Evolutionary conservation across 2,113 vertebrate genomes (phyloP), one percentile per base, ranked within the genome.

Genomic region (Otocyon megalotis): DNA sequence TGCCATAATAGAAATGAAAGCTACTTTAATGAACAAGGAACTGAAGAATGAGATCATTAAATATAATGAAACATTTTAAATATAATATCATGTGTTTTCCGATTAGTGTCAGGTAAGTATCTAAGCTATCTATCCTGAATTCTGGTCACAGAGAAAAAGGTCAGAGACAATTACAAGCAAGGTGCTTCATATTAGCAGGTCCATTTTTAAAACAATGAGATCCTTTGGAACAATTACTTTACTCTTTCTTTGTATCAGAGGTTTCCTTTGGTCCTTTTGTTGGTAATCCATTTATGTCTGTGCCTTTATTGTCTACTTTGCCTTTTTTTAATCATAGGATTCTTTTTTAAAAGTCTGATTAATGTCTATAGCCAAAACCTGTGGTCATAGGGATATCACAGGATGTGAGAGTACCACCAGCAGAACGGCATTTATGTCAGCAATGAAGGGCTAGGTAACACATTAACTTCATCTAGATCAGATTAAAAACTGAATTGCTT

Each of bases 401-500:
- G 24, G 58, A 13, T 76, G 20, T 69, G 65, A 67, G 15, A 74
- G 35, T 60, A 50, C 17, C 28, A 35, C 62, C 30, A 54, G 24
- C 10, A 65, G 12, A 93, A 92, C 7, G 60, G 4, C 20, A 71
- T 74, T 90, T 74, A 58, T 80, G 30, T 54, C 91, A 94, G 43
- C 54, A 91, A 37, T 43, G 28, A 86, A 24, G 8, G 56, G 32
- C 17, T 97, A 15, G 7, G 53, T 32, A 74, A 82, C 13, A 88
- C 72, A 62, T 89, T 12, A 93, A 97, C 8, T 54, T 65, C 35
- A 90, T 71, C 28, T 89, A 50, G 24, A 82, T 76, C 43, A 28
- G 16, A 84, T 79, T 58, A 48, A 81, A 67, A 94, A 71, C 9
- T 93, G 19, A 88, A 65, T 65, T 94, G 94, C 99, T 99, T 98